A percentile compares a stretch with the other conserved stretches of the same genome.
phyloP scores from a whole-genome alignment of 1,140 invertebrate species.

The Copidosoma floridanum region DNA sequence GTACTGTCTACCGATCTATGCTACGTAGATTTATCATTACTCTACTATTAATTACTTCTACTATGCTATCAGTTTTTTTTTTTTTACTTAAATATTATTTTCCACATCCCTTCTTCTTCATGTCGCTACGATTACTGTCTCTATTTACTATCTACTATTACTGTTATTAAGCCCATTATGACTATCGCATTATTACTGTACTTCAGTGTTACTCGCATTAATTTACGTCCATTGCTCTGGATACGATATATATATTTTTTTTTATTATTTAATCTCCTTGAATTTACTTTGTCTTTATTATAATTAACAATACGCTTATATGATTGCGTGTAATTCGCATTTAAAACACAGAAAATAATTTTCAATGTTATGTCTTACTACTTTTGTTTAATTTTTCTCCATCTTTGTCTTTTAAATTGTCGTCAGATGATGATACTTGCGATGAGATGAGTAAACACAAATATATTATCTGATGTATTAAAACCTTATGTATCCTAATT shows the following conservation, averaged over 20 bases:
- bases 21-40: constrained; percentile 21
- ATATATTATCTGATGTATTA: constrained; percentile 38
- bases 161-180: constrained; percentile 26
- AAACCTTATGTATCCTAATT: constrained; percentile 44
- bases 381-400: constrained; percentile 16
- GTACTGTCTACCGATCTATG: constrained; percentile 26
- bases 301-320: constrained; percentile 27
- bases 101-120: constrained; percentile 16
- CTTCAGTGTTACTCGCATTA: constrained; percentile 20
- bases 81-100: too few relatives aligned
- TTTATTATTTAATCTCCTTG: constrained; percentile 7
- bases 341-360: too few relatives aligned
- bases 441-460: constrained; percentile 36
- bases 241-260: too few relatives aligned
- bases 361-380: too few relatives aligned
- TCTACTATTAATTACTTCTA: constrained; percentile 26
- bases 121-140: constrained; percentile 24
- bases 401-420: constrained; percentile 33
- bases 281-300: constrained; percentile 26
- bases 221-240: constrained; percentile 23
- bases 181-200: constrained; percentile 25
- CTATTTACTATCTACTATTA: constrained; percentile 20
- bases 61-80: constrained; percentile 28
- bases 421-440: constrained; percentile 32
- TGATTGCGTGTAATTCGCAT: constrained; percentile 24